Base-by-base conservation (phyloP, 2,797 vertebrate species). In the Sebastes steindachneri region DNA sequence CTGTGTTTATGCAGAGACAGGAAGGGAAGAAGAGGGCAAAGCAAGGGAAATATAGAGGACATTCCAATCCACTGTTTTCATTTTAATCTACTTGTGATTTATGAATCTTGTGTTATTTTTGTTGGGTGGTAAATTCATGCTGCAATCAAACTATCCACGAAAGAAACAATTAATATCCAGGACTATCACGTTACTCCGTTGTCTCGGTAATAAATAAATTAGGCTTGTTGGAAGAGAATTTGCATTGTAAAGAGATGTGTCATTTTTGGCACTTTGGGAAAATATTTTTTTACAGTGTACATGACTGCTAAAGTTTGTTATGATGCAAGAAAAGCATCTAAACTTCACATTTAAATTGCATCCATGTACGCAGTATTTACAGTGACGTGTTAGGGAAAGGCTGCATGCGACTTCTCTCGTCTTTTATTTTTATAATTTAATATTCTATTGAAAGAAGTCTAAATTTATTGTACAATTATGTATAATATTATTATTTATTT, bases 241-340 rank as follows among this genome's bases (percentile, higher is more conserved):
- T 73, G 23, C 72, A 73, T 85, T 80, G 76, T 66, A 54, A 57
- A 63, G 37, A 77, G 64, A 83, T 62, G 54, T 68, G 48, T 83
- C 21, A 74, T 77, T 79, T 68, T 70, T 72, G 57, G 82, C 64
- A 68, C 23, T 48, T 14, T 53, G 15, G 25, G 19, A 10, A 45
- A 54, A 58, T 23, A 19, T 60, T 25, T 59, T 51, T 67, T 77
- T 28, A 9, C 28, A 45, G 3, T 53, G 21, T 14, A 23, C 21
- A 37, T 29, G 26, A 23, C 58, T 54, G 29, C 17, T 48, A 41
- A 78, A 68, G 21, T 5, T 31, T 35, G 12, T 48, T 59, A 11
- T 35, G 37, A 57, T 59, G 60, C 23, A 37, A 7, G 19, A 41
- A 25, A 80, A 51, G 4, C 26, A 64, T 1, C n/a, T 2, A 7